Base-by-base conservation (phyloP, 1,140 invertebrate species). In the Aleiodes sp. region DNA sequence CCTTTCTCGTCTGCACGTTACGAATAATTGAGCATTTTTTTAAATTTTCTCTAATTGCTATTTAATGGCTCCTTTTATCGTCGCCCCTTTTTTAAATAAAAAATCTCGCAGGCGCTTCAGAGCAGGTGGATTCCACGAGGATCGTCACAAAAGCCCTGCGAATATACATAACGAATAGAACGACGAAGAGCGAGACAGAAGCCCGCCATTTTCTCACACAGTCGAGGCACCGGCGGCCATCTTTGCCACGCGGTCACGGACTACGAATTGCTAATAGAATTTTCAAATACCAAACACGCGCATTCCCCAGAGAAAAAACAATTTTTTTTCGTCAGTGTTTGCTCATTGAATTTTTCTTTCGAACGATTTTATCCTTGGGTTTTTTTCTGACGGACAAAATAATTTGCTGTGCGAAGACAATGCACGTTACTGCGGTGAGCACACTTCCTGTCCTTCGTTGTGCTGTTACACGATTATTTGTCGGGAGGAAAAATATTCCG, bases 221-320 rank as follows among this genome's bases (percentile, higher is more conserved):
- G 31, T n/a, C 14, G 9, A 6, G 46, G 39, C 46, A 57, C 9
- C 29, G 6, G 65, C 61, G 46, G 70, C 70, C 70, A 72, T 72
- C 70, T 72, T 72, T 72, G 65, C 65, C 70, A 72, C 70, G 70
- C 70, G 66, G 60, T 70, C 61, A 65, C 61, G 31, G 26, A 61
- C 19, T 43, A 52, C 56, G 26, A 59, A 59, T 31, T 52, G 46
- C 46, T 21, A 52, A 52, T 31, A 16, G 12, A 59, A 6, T 14
- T 33, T 59, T 24, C 46, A 52, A 52, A 52, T n/a, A n/a, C n/a
- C n/a, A n/a, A n/a, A n/a, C n/a, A n/a, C n/a, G n/a, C 46, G n/a
- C 39, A 52, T 21, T 24, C 21, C 21, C n/a, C n/a, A n/a, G n/a
- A n/a, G n/a, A n/a, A n/a, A n/a, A n/a, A 52, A 43, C 39, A 16